These are phyloP conservation scores for Ceratina calcarata DNA, from an alignment of 1,140 invertebrate species.

Conservation along the genomic window DNA sequence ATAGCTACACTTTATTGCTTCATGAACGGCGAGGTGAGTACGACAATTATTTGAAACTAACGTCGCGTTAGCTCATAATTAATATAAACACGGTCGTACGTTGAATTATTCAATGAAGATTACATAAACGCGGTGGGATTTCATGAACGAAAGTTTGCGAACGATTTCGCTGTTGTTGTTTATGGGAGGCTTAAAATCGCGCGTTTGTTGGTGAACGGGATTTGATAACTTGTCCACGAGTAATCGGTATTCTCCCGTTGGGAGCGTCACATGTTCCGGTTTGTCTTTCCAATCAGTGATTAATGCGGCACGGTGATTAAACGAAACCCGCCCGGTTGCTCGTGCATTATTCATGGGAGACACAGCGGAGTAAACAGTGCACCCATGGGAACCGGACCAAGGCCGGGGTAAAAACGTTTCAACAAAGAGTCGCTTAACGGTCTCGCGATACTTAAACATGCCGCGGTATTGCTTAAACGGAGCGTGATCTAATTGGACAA, in stretches of 20 bases:
- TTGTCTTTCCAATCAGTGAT: background rate
- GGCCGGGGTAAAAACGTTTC: background rate
- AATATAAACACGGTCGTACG: background rate
- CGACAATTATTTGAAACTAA: background rate
- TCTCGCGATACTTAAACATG: too few species aligned
- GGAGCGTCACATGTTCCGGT: background rate
- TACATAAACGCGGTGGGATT: too few species aligned
- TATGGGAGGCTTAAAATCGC: too few species aligned
- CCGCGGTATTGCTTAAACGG: too few species aligned
- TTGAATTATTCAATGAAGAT: background rate
- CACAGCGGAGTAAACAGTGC: background rate
- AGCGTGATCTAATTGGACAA: background rate
- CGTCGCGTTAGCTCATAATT: background rate
- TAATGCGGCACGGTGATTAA: background rate
- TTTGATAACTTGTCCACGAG: too few species aligned
- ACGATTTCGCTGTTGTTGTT: too few species aligned
- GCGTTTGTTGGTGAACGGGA: too few species aligned
- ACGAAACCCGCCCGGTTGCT: background rate
- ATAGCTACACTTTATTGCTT: slow-evolving; percentile 93
- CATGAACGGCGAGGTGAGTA: slow-evolving; percentile 90
- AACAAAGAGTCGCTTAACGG: too few species aligned
- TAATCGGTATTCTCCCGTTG: too few species aligned
- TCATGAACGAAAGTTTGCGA: too few species aligned
- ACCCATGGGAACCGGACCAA: background rate
- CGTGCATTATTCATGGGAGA: slow-evolving; percentile 7